Percentiles rank a stretch among this genome's conserved stretches.
These are phyloP conservation scores for Tamandua tetradactyla DNA, from an alignment of 2,797 vertebrate genomes.

Conservation along the genomic window DNA sequence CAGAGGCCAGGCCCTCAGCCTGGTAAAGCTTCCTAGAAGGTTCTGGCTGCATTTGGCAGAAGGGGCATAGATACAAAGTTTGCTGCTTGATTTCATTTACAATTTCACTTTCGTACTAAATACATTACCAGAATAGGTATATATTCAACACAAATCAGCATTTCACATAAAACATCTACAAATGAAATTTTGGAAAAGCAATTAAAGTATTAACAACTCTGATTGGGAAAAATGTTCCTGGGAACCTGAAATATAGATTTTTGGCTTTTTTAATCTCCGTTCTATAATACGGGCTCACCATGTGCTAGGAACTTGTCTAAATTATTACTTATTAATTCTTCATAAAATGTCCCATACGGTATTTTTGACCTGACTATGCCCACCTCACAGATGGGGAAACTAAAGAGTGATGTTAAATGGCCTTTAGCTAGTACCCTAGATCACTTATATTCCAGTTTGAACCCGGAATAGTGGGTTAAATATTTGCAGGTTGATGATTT, in stretches of 20 bases:
- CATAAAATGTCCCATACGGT: background rate
- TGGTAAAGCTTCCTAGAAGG: background rate
- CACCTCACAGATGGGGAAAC: background rate
- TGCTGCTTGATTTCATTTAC: background rate
- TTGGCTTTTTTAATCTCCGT: background rate
- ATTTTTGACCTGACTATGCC: background rate
- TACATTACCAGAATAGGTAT: too few species aligned
- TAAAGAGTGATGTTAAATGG: background rate
- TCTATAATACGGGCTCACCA: background rate
- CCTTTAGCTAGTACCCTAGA: background rate
- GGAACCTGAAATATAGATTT: background rate
- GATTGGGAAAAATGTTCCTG: background rate
- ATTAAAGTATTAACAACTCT: background rate
- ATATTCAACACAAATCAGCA: too few species aligned
- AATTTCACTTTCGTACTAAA: background rate
- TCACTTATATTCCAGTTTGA: background rate
- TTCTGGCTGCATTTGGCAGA: background rate
- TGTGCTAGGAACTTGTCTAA: background rate
- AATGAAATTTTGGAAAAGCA: background rate
- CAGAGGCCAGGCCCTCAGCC: too few species aligned
- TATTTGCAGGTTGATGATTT: background rate
- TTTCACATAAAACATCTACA: background rate
- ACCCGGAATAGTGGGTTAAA: background rate
- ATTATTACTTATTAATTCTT: background rate
- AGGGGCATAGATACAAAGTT: background rate